A percentile compares a stretch with the other conserved stretches of the same genome.
Conservation (phyloP, 2,113 vertebrate genomes). For the Maylandia zebra region DNA sequence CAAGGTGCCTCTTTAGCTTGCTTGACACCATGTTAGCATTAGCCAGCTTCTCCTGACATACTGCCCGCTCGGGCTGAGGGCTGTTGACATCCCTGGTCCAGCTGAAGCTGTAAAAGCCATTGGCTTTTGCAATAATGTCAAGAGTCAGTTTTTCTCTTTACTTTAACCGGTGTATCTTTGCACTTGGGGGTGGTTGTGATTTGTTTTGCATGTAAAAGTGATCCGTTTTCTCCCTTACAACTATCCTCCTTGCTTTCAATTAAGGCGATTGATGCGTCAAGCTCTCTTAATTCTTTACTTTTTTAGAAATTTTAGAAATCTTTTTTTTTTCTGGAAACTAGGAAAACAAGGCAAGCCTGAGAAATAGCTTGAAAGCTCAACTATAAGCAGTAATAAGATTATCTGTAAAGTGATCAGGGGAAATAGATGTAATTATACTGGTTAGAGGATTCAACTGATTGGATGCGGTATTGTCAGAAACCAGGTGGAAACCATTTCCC, state of each 20-base stretch:
- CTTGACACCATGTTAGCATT: not conserved
- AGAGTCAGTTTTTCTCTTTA: not conserved
- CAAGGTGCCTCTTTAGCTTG: not conserved
- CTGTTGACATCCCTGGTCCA: not conserved
- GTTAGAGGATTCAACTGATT: not conserved
- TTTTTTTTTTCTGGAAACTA: not conserved
- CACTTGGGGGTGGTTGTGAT: not conserved
- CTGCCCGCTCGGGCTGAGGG: not conserved
- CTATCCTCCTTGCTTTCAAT: not conserved
- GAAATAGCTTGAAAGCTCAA: not conserved
- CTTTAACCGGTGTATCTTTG: not conserved
- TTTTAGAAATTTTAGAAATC: not conserved
- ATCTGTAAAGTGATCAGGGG: not conserved
- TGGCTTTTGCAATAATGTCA: not conserved
- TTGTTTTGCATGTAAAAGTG: not conserved
- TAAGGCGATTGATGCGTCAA: rapidly evolving
- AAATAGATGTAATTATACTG: not conserved
- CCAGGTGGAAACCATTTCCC: not conserved
- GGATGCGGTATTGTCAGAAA: not conserved
- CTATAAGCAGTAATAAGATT: not conserved
- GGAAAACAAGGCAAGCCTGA: not conserved
- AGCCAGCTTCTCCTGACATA: not conserved
- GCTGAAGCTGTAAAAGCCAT: not conserved
- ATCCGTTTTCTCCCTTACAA: not conserved
- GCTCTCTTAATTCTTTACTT: not conserved